Evolutionary conservation across 2,113 vertebrate genomes (phyloP).

Genomic region (Notiomystis cincta): DNA sequence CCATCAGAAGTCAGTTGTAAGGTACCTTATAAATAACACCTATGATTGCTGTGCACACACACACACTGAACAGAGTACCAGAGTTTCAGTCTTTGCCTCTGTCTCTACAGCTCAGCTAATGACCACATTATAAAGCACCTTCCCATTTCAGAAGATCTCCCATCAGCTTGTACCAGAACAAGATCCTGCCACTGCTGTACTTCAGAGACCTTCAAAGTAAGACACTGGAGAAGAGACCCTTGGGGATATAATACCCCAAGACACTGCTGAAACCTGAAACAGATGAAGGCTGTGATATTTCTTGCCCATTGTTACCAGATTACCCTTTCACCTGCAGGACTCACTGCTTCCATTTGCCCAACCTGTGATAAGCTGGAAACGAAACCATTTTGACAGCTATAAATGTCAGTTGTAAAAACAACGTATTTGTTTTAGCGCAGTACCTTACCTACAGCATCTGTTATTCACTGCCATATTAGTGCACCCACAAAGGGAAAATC

Average conservation of each 20-base stretch:
- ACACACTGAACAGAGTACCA: accelerated
- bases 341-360: not conserved
- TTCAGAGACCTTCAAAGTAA: not conserved
- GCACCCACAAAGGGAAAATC: not conserved
- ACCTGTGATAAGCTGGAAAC: not conserved
- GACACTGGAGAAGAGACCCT: not conserved
- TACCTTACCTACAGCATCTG: not conserved
- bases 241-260: not conserved
- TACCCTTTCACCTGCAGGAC: constrained; percentile 22
- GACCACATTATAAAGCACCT: not conserved
- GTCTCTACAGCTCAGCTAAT: not conserved
- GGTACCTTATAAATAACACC: not conserved
- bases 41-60: not conserved
- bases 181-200: not conserved
- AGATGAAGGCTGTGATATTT: not conserved
- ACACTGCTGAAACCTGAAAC: not conserved
- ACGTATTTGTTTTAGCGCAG: not conserved
- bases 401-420: constrained; percentile 44
- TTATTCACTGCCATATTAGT: not conserved
- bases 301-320: not conserved
- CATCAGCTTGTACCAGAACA: not conserved
- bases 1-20: not conserved
- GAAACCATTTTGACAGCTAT: constrained; percentile 12
- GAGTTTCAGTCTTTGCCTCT: not conserved
- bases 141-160: not conserved